Percentiles rank a stretch among this genome's conserved stretches.
Evolutionary conservation across 2,888 invertebrate species (phyloP).

Genomic region (Hoplodrina ambigua): DNA sequence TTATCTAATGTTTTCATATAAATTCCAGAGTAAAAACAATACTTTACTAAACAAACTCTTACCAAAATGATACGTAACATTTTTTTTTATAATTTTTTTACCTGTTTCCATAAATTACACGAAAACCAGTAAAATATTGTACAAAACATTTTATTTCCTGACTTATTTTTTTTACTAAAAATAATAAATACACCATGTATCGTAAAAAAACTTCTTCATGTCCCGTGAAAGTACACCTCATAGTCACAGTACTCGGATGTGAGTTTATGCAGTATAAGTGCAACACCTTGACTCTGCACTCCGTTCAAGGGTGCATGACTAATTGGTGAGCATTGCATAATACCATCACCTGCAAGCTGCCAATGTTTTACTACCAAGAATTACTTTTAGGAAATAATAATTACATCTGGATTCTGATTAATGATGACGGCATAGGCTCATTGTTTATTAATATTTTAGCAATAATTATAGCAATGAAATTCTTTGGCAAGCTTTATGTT

Average conservation of each 20-base stretch:
- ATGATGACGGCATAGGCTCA: slow-evolving; percentile 9
- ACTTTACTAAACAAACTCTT: too few species aligned
- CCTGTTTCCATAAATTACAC: too few species aligned
- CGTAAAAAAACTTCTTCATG: background rate
- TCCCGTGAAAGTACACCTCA: background rate
- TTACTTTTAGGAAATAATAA: slow-evolving; percentile 48
- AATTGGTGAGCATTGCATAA: slow-evolving; percentile 60
- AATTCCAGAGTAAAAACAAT: too few species aligned
- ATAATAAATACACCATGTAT: background rate
- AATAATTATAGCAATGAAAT: slow-evolving; percentile 14
- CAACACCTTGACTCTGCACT: slow-evolving; percentile 62
- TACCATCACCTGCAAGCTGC: slow-evolving; percentile 21
- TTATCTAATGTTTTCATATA: too few species aligned
- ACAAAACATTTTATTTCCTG: too few species aligned
- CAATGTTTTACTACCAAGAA: slow-evolving; percentile 42
- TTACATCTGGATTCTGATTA: slow-evolving; percentile 41
- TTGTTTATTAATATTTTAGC: slow-evolving; percentile 13
- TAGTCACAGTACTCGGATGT: slow-evolving; percentile 45
- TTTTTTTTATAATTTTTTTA: too few species aligned
- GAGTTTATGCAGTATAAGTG: slow-evolving; percentile 35
- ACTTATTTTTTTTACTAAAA: background rate
- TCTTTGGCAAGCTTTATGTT: slow-evolving; percentile 28
- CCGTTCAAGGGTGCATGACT: slow-evolving; percentile 56
- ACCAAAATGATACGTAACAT: too few species aligned
- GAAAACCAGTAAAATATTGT: too few species aligned